These are phyloP conservation scores for Melieria omissa DNA, from an alignment of 2,888 invertebrate genomes.

Conservation along the genomic window DNA sequence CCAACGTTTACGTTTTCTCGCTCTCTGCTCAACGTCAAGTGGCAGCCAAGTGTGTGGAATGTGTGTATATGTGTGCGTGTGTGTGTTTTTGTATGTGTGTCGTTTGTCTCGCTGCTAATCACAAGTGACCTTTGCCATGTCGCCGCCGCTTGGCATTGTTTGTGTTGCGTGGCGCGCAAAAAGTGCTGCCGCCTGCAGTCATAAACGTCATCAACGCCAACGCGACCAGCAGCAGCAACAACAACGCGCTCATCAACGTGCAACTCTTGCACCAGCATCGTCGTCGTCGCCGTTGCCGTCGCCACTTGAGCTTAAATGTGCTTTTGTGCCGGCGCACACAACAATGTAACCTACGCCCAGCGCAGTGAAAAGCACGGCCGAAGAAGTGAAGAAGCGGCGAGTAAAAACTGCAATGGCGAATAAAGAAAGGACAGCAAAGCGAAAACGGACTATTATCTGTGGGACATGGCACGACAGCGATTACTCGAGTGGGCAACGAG, in stretches of 20 bases:
- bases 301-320: not conserved
- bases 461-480: conserved; percentile 1
- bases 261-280: not conserved
- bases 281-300: not conserved
- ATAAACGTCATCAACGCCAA: conserved; percentile 18
- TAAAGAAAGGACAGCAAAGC: not conserved
- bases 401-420: conserved; percentile 29
- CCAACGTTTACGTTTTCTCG: not conserved
- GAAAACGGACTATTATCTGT: conserved; percentile 23
- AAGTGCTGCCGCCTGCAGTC: conserved; percentile 19
- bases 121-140: conserved; percentile 24
- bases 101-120: conserved; percentile 30
- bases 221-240: not conserved
- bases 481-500: conserved; percentile 3
- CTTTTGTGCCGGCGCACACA: not conserved
- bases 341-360: no score
- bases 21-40: not conserved
- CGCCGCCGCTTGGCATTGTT: conserved; percentile 9
- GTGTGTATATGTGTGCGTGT: conserved; percentile 1
- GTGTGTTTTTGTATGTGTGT: conserved; percentile 4
- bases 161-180: not conserved
- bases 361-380: no score
- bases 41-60: not conserved
- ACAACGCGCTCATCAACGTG: not conserved
- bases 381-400: not conserved